phyloP scores from a whole-genome alignment of 2,888 invertebrate genomes.

The Steinernema scapterisci region DNA sequence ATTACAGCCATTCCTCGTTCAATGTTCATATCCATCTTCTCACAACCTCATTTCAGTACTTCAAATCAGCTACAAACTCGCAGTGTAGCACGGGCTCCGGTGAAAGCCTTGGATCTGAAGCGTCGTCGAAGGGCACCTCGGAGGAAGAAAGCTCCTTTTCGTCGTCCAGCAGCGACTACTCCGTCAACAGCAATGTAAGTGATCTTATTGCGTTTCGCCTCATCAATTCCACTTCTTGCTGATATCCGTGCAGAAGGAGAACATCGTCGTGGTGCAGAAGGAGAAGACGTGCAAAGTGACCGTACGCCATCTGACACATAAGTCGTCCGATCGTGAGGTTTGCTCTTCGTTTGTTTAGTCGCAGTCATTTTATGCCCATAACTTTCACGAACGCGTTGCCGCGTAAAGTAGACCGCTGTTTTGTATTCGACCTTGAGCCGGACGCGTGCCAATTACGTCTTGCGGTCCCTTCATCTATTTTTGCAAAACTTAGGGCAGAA shows the following conservation, averaged over 20 bases:
- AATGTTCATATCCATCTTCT: too few relatives aligned
- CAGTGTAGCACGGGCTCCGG: conserved; percentile 18
- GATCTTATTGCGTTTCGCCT: neutral
- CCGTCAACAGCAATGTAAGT: conserved; percentile 15
- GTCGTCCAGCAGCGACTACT: conserved; percentile 7
- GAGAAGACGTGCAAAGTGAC: conserved; percentile 26
- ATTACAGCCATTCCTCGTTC: too few relatives aligned
- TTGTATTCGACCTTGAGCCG: conserved; percentile 22
- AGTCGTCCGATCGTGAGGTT: conserved; percentile 27
- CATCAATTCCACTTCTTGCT: neutral
- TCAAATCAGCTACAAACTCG: conserved; percentile 17
- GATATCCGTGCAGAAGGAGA: conserved; percentile 14
- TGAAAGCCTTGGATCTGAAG: neutral
- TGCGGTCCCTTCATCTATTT: neutral
- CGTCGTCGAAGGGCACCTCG: conserved; percentile 7
- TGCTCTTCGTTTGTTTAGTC: neutral
- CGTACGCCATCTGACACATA: conserved; percentile 28
- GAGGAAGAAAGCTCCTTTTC: conserved; percentile 7
- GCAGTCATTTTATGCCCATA: neutral
- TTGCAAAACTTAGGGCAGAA: neutral
- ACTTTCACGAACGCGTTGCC: neutral
- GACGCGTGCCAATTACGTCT: conserved; percentile 12
- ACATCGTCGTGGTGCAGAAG: conserved; percentile 16
- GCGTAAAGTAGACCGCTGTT: conserved; percentile 20
- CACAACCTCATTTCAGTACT: neutral